Base-by-base conservation (phyloP, 2,113 vertebrate genomes). In the Lasiurus cinereus region DNA sequence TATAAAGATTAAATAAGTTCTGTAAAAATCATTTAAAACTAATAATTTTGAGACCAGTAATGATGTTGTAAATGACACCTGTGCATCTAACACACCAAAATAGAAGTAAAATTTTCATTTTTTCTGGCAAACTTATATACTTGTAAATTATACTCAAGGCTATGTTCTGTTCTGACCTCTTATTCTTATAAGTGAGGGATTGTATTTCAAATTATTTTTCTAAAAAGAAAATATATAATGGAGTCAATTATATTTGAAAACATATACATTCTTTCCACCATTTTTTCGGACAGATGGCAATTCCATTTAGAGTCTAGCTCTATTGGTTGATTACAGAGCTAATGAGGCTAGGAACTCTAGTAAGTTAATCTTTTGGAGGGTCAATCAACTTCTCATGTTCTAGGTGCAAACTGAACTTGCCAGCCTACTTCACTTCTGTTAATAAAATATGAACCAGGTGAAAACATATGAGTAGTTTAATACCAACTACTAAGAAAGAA, bases 301-400 rank as follows among this genome's bases (percentile, higher is more conserved):
- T 78, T 91, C 52, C 69, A 91, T 31, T 92, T 90, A 83, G 56
- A 87, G 70, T 36, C 48, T 59, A 96, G 48, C n/a, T 78, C 73
- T 89, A 43, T 8, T 91, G 70, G 50, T 8, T 79, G 79, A 91
- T 72, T 31, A 62, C 3, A 78, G 86, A 72, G 39, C 46, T 89
- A 78, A 87, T 56, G 52, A 93, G 70, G 43, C 43, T 82, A 90
- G 72, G 21, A 52, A 83, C 21, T 56, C 73, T 27, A 92, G 90
- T n/a, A 87, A 70, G 54, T n/a, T 62, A 22, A 94, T 70, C 24
- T 48, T 29, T 82, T 88, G n/a, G 50, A 27, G 56, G 79, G 83
- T 56, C 79, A 88, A 70, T 80, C 90, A 66, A 73, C 29, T 90
- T 96, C 77, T 95, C 22, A 85, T 4, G 31, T 62, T 90, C 92